Base-by-base conservation (phyloP, 2,797 vertebrate genomes). In the Xiphorhynchus erythropygius region DNA sequence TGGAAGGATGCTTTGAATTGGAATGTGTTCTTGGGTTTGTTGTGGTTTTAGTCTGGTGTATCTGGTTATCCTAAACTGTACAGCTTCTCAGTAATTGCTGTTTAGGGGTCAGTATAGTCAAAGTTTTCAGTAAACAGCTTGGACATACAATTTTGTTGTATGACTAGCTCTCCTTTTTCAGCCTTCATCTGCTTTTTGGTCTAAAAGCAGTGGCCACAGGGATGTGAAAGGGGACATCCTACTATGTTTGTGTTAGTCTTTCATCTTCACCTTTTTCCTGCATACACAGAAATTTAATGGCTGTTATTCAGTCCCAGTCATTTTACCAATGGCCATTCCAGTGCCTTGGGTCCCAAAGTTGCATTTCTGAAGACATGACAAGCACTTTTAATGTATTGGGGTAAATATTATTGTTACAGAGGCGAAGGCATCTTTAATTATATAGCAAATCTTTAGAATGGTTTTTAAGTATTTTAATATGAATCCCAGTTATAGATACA, bases 391-490 rank as follows among this genome's bases (percentile, higher is more conserved):
- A 46, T 79, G 30, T 84, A 25, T 32, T 71, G 49, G 10, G 22
- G 13, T 70, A 79, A 55, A 69, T 79, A 44, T 44, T 93, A 64
- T 5, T 91, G 81, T 70, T 85, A 75, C 13, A 53, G 68, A 82
- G 25, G 37, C 25, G 64, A 87, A 96, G 44, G 33, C 62, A 32
- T 84, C 93, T 94, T 77, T 44, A 70, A 83, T 80, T 89, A 74
- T 80, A 62, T 89, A 80, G 59, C 11, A 67, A 27, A 87, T 74
- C 32, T 90, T 84, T 77, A 81, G 42, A 84, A 80, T 83, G 64
- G 3, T 86, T 90, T 94, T 32, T 2, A 80, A 87, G 24, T 96
- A 96, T 96, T 97, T 95, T 95, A 80, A 62, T 90, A 94, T 7
- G 5, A 86, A 80, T 79, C 77, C 49, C 56, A 46, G 33, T 89